Evolutionary conservation across 2,797 vertebrate species (phyloP).

Genomic region (Enteromius unitaeniatus): DNA sequence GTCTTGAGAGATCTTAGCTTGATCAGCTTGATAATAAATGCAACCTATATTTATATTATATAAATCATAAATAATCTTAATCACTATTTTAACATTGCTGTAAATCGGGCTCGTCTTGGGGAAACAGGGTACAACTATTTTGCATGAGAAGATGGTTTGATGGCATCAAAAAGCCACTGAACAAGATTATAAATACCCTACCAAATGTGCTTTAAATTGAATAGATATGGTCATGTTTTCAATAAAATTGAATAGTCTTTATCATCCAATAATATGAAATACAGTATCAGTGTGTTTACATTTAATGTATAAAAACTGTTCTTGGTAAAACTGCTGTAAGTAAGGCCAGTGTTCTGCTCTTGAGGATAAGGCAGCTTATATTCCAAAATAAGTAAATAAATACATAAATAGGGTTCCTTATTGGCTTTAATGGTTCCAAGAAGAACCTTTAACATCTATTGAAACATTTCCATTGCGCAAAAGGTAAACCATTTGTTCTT

Average conservation of each 20-base stretch:
- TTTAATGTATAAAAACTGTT: neutral
- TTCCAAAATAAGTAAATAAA: neutral
- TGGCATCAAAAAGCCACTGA: neutral
- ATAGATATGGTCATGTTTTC: neutral
- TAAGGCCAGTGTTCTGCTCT: neutral
- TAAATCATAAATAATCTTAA: neutral
- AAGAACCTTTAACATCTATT: neutral
- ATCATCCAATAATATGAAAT: neutral
- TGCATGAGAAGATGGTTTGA: neutral
- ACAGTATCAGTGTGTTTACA: neutral
- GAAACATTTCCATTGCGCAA: neutral
- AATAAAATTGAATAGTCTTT: neutral
- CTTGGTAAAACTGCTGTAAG: neutral
- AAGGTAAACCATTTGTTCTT: neutral
- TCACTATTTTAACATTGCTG: neutral
- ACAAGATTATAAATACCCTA: neutral
- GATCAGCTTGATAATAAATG: neutral
- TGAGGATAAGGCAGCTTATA: neutral
- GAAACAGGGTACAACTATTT: neutral
- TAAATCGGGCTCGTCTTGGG: neutral
- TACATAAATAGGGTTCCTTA: neutral
- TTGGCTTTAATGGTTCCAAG: neutral
- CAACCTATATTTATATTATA: neutral
- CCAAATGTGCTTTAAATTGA: neutral
- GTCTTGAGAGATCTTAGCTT: neutral